These are phyloP conservation scores for Drosophila koepferae DNA, from an alignment of 2,888 invertebrate genomes.

Conservation along the genomic window DNA sequence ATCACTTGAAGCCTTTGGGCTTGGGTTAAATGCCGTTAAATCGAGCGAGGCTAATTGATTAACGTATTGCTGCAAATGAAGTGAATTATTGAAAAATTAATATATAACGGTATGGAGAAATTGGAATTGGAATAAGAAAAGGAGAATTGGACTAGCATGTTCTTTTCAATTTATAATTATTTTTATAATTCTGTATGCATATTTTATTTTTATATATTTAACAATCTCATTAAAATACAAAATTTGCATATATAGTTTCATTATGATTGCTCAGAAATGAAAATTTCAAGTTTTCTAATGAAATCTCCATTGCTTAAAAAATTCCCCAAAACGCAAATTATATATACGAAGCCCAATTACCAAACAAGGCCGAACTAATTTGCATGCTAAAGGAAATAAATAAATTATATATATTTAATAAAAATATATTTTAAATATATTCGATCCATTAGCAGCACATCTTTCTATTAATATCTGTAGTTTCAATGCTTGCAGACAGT, in stretches of 20 bases:
- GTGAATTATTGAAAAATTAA: background rate
- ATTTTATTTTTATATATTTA: background rate
- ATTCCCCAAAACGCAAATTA: background rate
- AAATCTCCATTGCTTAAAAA: background rate
- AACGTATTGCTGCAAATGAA: constrained; percentile 15
- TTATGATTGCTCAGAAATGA: background rate
- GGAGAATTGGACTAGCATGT: too few relatives aligned
- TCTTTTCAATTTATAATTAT: too few relatives aligned
- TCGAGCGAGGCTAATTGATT: constrained; percentile 17
- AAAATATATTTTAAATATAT: constrained; percentile 1
- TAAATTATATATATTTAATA: background rate
- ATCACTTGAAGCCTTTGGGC: background rate
- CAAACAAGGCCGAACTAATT: background rate
- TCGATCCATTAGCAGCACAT: constrained; percentile 38
- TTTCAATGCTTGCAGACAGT: constrained; percentile 9
- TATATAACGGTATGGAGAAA: too few relatives aligned
- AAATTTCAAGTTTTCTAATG: background rate
- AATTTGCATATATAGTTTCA: background rate
- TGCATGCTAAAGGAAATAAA: constrained; percentile 15
- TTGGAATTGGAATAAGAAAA: too few relatives aligned
- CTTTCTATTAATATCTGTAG: constrained; percentile 10
- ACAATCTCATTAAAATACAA: too few relatives aligned
- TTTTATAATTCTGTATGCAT: background rate
- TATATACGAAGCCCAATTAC: background rate
- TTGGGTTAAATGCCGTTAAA: constrained; percentile 7